Conservation (phyloP, 30 jellyfish, hydroid and myxozoan genomes). For the Aurelia aurita region DNA sequence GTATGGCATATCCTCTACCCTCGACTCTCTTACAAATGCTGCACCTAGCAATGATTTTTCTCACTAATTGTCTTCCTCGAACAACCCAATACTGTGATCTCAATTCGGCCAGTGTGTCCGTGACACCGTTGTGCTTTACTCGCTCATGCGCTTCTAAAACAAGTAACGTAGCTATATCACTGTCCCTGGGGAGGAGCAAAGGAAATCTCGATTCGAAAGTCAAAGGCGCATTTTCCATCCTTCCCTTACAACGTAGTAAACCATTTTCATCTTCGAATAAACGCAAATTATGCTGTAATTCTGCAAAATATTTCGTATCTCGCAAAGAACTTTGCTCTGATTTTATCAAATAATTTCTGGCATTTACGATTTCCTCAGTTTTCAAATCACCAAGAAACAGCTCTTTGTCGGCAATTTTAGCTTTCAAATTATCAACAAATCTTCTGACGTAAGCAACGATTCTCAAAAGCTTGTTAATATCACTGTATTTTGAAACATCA, state of each 20-base stretch:
- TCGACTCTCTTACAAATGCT: conserved; percentile 32
- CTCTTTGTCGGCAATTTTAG: conserved; percentile 3
- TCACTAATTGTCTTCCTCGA: conserved; percentile 14
- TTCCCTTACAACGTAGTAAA: conserved; percentile 15
- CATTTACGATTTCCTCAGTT: background rate
- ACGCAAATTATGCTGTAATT: background rate
- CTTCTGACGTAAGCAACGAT: conserved; percentile 9
- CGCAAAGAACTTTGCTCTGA: conserved; percentile 1
- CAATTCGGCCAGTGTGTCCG: background rate
- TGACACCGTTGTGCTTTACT: conserved; percentile 26
- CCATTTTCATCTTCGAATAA: conserved; percentile 6
- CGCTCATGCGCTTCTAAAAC: conserved; percentile 6
- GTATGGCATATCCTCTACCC: conserved; percentile 21
- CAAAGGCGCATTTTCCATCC: conserved; percentile 27
- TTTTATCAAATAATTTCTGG: background rate
- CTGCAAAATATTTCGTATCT: background rate
- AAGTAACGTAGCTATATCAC: conserved; percentile 4
- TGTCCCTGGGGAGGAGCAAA: conserved; percentile 12
- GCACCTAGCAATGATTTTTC: background rate
- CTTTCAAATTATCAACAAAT: conserved; percentile 1
- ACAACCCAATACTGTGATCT: conserved; percentile 5
- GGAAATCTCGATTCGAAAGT: conserved; percentile 22
- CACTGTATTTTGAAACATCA: too few relatives aligned
- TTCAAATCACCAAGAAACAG: background rate
- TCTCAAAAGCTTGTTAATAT: conserved; percentile 8